Conservation (phyloP, 1,140 invertebrate species). For the Tachypleus tridentatus region DNA sequence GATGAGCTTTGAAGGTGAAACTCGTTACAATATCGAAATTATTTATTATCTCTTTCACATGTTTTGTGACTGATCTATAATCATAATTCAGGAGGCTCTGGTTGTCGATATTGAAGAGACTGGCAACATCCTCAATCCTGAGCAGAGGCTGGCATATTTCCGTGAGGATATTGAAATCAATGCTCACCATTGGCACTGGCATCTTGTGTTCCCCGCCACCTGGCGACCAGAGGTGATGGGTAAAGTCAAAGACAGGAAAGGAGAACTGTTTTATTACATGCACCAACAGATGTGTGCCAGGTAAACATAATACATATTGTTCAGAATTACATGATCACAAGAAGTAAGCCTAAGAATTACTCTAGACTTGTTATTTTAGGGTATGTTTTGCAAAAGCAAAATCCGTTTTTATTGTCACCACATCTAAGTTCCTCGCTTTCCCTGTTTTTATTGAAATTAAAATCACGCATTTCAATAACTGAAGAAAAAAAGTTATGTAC, state of each 20-base stretch:
- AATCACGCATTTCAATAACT: not conserved
- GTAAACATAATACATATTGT: not conserved
- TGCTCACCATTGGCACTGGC: slow-evolving; percentile 20
- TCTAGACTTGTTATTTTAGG: too few relatives aligned
- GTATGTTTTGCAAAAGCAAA: too few relatives aligned
- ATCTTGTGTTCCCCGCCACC: slow-evolving; percentile 4
- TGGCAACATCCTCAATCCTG: slow-evolving; percentile 13
- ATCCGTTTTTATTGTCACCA: not conserved
- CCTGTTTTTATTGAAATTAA: slow-evolving; percentile 13
- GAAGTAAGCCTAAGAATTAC: too few relatives aligned
- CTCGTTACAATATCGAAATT: too few relatives aligned
- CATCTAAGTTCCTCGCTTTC: slow-evolving; percentile 5
- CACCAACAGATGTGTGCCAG: slow-evolving; percentile 26
- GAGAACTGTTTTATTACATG: slow-evolving; percentile 30
- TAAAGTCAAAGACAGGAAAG: slow-evolving; percentile 22
- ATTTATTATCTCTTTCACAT: too few relatives aligned
- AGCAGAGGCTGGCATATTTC: slow-evolving; percentile 9
- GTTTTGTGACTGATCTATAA: too few relatives aligned
- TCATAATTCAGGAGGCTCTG: slow-evolving; percentile 3
- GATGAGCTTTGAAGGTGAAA: not conserved
- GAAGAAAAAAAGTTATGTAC: too few relatives aligned
- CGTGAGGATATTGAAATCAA: slow-evolving; percentile 7
- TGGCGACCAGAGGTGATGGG: not conserved
- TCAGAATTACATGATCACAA: too few relatives aligned
- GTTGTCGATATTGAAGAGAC: slow-evolving; percentile 5